Evolutionary conservation across 2,797 vertebrate species (phyloP).

Genomic region (Acipenser ruthenus): DNA sequence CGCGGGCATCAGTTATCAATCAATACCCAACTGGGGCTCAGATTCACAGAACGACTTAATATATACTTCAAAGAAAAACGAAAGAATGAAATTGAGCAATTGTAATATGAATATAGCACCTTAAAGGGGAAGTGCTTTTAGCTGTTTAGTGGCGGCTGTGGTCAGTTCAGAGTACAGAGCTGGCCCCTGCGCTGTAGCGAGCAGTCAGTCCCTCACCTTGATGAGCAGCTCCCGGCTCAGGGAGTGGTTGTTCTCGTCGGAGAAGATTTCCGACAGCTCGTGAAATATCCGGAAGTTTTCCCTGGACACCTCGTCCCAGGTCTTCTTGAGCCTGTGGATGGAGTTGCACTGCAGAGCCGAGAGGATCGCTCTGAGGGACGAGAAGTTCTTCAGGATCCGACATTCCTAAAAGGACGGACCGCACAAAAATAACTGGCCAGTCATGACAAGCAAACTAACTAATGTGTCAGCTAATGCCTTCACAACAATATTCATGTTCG

Average conservation of each 20-base stretch:
- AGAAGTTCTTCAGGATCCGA: slow-evolving; percentile 89
- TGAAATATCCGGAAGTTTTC: slow-evolving; percentile 87
- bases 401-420: slow-evolving; percentile 64
- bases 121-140: too few species aligned
- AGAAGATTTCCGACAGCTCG: slow-evolving; percentile 91
- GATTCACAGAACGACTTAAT: too few species aligned
- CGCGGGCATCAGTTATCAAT: too few species aligned
- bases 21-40: too few species aligned
- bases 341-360: slow-evolving; percentile 88
- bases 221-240: slow-evolving; percentile 87
- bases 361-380: slow-evolving; percentile 83
- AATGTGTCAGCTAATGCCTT: not conserved
- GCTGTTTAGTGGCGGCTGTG: too few species aligned
- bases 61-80: too few species aligned
- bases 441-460: not conserved
- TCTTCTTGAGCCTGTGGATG: slow-evolving; percentile 82
- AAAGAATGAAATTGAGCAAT: too few species aligned
- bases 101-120: too few species aligned
- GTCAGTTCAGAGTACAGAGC: not conserved
- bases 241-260: slow-evolving; percentile 91
- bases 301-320: slow-evolving; percentile 86
- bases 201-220: slow-evolving; percentile 58
- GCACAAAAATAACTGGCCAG: not conserved
- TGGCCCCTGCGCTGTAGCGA: not conserved
- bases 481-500: slow-evolving; percentile 35